Base-by-base conservation (phyloP, 2,113 vertebrate genomes). In the Siniperca chuatsi region DNA sequence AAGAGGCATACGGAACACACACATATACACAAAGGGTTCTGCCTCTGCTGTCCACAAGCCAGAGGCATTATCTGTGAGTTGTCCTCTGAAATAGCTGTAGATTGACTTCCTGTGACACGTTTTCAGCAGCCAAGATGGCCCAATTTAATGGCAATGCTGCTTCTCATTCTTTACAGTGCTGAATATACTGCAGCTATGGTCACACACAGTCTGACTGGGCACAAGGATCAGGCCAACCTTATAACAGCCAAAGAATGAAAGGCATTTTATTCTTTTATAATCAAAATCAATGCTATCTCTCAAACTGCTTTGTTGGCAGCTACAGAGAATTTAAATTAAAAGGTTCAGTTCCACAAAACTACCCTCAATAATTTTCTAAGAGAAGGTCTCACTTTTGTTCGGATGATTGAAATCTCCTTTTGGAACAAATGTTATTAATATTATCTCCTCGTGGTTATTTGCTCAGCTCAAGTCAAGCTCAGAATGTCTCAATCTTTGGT, bases 51-150 rank as follows among this genome's bases (percentile, higher is more conserved):
- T 76, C 76, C 74, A 46, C 9, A 20, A 55, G 83, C 88, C 85
- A 90, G 42, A 84, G n/a, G 81, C 74, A 77, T 83, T 78, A 88
- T 87, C 82, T 86, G 73, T 8, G 75, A 83, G 58, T 76, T 50
- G 76, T 64, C 33, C 64, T 12, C 55, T 81, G 42, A 72, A 80
- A 78, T 15, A 74, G 46, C 57, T 62, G 66, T 40, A 55, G 48
- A 67, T 20, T 54, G 73, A 66, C 54, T 23, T 81, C 7, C 64
- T 64, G 68, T 42, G 75, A 65, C 23, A 6, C 54, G 52, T 40
- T 42, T 74, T 85, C 48, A 44, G 70, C 80, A 64, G 57, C 78
- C 50, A 70, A 44, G 29, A 64, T 23, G 33, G 25, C 40, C 37
- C 25, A 60, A 74, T 54, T 52, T 77, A 58, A 13, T 48, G 62